Base-by-base conservation (phyloP, 2,113 vertebrate genomes). In the Cyanistes caeruleus region DNA sequence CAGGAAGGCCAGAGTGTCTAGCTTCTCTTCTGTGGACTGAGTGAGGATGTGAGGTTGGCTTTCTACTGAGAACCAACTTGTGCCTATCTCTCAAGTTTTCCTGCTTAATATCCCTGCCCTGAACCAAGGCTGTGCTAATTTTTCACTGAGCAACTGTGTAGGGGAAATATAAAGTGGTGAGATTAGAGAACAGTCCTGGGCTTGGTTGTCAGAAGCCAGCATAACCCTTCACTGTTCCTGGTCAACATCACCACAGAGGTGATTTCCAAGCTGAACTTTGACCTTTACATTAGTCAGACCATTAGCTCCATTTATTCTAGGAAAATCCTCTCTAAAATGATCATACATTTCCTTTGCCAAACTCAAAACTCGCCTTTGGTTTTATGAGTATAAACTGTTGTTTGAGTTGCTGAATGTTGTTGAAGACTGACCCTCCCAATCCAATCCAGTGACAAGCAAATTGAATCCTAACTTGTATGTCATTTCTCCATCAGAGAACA, bases 401-500 rank as follows among this genome's bases (percentile, higher is more conserved):
- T 63, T 88, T 84, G 62, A 87, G 13, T 44, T 85, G 55, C 49
- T 82, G 37, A 79, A 28, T 58, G 18, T 35, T 4, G 0, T 46
- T 53, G 44, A 59, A 87, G 44, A 33, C 21, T 70, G 67, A 76
- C 30, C 33, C 19, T 94, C 75, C 35, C 41, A 90, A 27, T 31
- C 27, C 44, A 48, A 0, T 0, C 23, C 59, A 41, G 3, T 23
- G 43, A 70, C 52, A 39, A 49, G 33, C 81, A 94, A 93, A 96
- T 13, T 39, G 67, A 79, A 94, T 89, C 62, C 67, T 82, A 46
- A 79, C 31, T 85, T 86, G 39, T 20, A 33, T 43, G 59, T 79
- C 11, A 15, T 90, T 94, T 93, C 78, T 85, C 67, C 87, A 75
- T 70, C 52, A 46, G 70, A 82, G 65, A 87, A 94, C 55, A 87